Evolutionary conservation across 2,113 vertebrate species (phyloP).

Genomic region (Proteles cristata): DNA sequence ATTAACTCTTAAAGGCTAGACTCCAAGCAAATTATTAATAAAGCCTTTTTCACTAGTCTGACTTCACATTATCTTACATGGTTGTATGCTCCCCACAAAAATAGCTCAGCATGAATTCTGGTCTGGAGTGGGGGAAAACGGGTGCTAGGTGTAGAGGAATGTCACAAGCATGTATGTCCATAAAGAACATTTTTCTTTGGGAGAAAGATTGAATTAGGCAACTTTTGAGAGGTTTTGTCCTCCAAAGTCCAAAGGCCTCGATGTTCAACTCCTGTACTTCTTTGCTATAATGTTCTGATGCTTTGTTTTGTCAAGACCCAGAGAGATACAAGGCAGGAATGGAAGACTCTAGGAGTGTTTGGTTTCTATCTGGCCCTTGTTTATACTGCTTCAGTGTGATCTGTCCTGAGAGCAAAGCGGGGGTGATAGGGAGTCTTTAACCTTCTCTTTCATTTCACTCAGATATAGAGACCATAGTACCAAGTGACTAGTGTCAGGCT

Average conservation of each 20-base stretch:
- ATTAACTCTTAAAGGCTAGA: constrained; percentile 10
- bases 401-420: neutral
- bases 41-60: neutral
- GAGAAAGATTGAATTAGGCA: constrained; percentile 10
- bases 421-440: neutral
- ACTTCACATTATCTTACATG: constrained; percentile 21
- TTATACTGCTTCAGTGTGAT: neutral
- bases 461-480: neutral
- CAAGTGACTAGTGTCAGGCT: neutral
- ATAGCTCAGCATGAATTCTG: neutral
- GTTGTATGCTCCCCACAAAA: neutral
- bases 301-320: neutral
- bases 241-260: neutral
- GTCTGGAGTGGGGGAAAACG: neutral
- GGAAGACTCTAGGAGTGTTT: neutral
- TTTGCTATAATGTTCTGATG: neutral
- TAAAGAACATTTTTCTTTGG: constrained; percentile 17
- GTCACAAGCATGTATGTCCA: neutral
- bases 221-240: neutral
- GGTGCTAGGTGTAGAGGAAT: neutral
- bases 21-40: constrained; percentile 15
- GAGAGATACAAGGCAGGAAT: neutral
- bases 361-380: neutral
- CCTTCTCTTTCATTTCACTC: constrained; percentile 11
- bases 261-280: neutral